Evolutionary conservation across 2,113 vertebrate species (phyloP).

Genomic region (Notechis scutatus): DNA sequence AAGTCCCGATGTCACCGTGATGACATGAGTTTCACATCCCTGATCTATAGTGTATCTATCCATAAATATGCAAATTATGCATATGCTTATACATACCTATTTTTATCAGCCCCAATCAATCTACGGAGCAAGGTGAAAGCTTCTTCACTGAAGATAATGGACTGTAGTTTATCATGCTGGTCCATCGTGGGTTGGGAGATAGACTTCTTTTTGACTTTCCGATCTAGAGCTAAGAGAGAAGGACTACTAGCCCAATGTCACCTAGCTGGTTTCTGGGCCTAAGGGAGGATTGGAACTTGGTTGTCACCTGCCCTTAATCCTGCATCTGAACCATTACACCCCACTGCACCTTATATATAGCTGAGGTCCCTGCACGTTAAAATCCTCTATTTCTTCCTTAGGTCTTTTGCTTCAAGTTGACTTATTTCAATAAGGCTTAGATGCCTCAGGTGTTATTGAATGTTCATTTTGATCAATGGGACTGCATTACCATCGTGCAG

Average conservation of each 20-base stretch:
- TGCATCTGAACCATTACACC: background rate
- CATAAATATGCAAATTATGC: conserved; percentile 41
- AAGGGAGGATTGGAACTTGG: background rate
- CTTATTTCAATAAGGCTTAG: conserved; percentile 81
- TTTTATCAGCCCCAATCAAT: background rate
- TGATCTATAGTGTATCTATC: conserved; percentile 17
- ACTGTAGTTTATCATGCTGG: background rate
- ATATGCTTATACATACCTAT: background rate
- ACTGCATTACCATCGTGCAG: conserved; percentile 81
- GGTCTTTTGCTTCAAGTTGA: conserved; percentile 76
- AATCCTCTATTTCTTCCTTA: conserved; percentile 74
- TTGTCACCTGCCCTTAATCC: background rate
- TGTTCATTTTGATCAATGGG: conserved; percentile 79
- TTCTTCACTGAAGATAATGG: background rate
- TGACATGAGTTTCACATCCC: too few species aligned
- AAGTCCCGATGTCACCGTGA: too few species aligned
- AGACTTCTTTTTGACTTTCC: background rate
- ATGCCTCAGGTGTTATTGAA: conserved; percentile 81
- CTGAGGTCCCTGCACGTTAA: conserved; percentile 70
- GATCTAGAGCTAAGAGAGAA: background rate
- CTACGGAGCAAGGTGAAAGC: background rate
- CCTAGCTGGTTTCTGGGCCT: background rate
- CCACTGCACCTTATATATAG: background rate
- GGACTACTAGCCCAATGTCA: background rate
- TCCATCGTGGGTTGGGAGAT: background rate